A percentile compares a stretch with the other conserved stretches of the same genome.
Evolutionary conservation across 2,113 vertebrate genomes (phyloP).

Genomic region (Triplophysa rosa): DNA sequence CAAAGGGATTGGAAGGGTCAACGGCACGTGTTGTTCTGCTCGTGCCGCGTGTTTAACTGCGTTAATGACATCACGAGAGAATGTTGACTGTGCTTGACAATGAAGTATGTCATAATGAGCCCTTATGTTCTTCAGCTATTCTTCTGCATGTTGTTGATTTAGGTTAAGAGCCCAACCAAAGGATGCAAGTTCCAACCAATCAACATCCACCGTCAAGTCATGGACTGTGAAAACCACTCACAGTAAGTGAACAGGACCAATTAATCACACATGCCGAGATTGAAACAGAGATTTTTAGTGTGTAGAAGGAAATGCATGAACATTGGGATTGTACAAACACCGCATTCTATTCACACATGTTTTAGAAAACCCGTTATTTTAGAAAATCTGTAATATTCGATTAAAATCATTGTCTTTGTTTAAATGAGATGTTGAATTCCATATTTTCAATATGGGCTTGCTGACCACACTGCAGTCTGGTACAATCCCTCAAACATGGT

Average conservation of each 20-base stretch:
- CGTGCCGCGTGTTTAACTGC: background rate
- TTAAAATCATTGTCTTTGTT: background rate
- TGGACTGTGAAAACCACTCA: background rate
- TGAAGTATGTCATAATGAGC: constrained; percentile 2
- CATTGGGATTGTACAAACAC: background rate
- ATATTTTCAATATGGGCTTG: background rate
- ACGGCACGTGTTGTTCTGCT: constrained; percentile 22
- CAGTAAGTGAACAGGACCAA: background rate
- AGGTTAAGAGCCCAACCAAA: constrained; percentile 20
- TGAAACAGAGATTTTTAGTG: background rate
- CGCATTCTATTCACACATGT: background rate
- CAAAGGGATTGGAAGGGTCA: constrained; percentile 19
- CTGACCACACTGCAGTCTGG: background rate
- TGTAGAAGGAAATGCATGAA: background rate
- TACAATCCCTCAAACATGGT: background rate
- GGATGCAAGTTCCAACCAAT: background rate
- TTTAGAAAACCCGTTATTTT: background rate
- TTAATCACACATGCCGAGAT: background rate
- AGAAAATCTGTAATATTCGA: too few relatives aligned
- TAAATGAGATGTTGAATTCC: background rate
- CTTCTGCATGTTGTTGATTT: constrained; percentile 20
- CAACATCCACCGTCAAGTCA: background rate
- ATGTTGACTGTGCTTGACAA: background rate
- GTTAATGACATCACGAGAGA: background rate
- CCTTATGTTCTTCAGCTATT: background rate